These are phyloP conservation scores for Lepidothrix coronata DNA, from an alignment of 2,113 vertebrate species.

Conservation along the genomic window DNA sequence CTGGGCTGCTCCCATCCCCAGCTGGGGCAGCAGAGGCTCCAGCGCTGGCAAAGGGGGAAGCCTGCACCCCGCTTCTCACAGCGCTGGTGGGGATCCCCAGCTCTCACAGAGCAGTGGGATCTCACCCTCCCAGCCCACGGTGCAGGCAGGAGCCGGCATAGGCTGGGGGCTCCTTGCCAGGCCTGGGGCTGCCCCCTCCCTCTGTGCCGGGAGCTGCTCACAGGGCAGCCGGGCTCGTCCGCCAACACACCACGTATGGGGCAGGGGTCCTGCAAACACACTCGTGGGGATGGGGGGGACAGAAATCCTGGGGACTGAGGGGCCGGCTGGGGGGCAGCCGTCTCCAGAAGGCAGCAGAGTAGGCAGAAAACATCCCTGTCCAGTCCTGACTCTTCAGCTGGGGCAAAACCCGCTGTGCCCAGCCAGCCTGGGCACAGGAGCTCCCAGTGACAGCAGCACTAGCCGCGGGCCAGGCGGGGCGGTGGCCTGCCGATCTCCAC, in stretches of 20 bases:
- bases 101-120: background rate
- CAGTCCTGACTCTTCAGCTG: background rate
- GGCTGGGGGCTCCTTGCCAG: background rate
- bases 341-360: conserved; percentile 60
- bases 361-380: conserved; percentile 41
- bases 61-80: conserved; percentile 55
- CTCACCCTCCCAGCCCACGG: background rate
- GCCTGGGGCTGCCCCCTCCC: background rate
- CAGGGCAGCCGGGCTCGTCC: background rate
- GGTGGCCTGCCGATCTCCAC: conserved; percentile 95
- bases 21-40: background rate
- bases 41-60: conserved; percentile 5
- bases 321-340: background rate
- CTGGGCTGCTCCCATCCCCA: background rate
- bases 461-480: conserved; percentile 86
- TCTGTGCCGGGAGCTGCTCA: background rate
- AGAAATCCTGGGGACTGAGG: conserved; percentile 29
- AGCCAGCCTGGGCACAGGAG: background rate
- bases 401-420: background rate
- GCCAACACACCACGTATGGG: conserved; percentile 34
- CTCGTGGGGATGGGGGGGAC: background rate
- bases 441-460: background rate
- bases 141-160: background rate
- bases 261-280: conserved; percentile 47
- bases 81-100: background rate